phyloP scores from a whole-genome alignment of 1,140 invertebrate species.

The Zophobas morio region DNA sequence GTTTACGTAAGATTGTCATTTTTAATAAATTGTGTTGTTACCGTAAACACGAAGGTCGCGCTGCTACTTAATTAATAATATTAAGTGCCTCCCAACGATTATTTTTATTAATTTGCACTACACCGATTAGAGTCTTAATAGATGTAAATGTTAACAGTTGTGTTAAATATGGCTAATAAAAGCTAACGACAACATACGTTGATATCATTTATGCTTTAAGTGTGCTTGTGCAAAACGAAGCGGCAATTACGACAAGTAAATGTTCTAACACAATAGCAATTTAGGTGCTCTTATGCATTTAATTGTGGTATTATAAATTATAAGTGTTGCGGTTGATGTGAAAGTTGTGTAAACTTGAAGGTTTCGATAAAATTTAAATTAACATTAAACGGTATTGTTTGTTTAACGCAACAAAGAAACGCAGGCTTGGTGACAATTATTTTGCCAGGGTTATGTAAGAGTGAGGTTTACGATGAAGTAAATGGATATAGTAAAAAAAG shows the following conservation, averaged over 20 bases:
- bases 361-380: background rate
- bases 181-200: slow-evolving; percentile 10
- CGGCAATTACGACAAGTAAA: too few species aligned
- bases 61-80: slow-evolving; percentile 16
- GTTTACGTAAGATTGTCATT: too few species aligned
- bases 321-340: slow-evolving; percentile 5
- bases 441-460: too few species aligned
- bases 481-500: too few species aligned
- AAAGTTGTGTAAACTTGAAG: slow-evolving; percentile 5
- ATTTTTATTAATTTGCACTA: background rate
- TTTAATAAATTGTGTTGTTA: too few species aligned
- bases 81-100: background rate
- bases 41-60: slow-evolving; percentile 1
- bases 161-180: slow-evolving; percentile 29
- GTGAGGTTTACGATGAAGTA: too few species aligned
- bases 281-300: background rate
- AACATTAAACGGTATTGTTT: too few species aligned
- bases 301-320: background rate
- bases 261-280: background rate
- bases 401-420: background rate
- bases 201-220: background rate
- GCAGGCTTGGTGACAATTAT: background rate
- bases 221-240: background rate
- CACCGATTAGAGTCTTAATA: background rate
- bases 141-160: slow-evolving; percentile 13